Base-by-base conservation (phyloP, 2,888 invertebrate genomes). In the Metellina segmentata region DNA sequence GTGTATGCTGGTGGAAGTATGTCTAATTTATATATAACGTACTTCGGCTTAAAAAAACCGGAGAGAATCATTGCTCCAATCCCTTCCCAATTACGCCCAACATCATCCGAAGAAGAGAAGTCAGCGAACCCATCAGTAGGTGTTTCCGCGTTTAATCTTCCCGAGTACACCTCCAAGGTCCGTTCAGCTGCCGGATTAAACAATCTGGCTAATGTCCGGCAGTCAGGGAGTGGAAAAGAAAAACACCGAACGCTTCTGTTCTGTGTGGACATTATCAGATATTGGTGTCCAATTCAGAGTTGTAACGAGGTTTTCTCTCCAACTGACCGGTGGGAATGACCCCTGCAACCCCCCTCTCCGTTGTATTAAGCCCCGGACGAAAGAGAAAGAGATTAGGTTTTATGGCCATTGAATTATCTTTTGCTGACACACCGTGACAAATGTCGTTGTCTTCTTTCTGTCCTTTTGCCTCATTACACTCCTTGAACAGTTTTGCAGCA, bases 371-470 rank as follows among this genome's bases (percentile, higher is more conserved):
- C 71, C 69, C 51, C 7, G 52, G 72, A 51, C 49, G 61, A 81
- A 70, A 82, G 19, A 82, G 74, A 75, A 72, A 85, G 61, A 61
- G 61, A 61, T 61, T 61, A 16, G 61, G 85, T 52, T 34, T 85
- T 85, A 85, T 85, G 74, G 85, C 53, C 34, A 85, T 85, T 75
- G 85, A 85, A 74, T 85, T 85, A 85, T 85, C 85, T 85, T 53
- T 9, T 16, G 74, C 53, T 75, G 85, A 85, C 75, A 61, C 61
- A 72, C 34, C 74, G 51, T 85, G 85, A 85, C 85, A 85, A 85
- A 85, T 85, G 71, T 75, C 34, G 53, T 11, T 75, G 61, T 74
- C 48, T 52, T 11, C 13, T 71, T 71, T 82, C 71, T 71, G 11
- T n/a, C 51, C 19, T 49, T 85, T 61, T 61, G 78, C 74, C 72